These are phyloP conservation scores for Saguinus midas DNA, from an alignment of 2,113 vertebrate species.

Conservation along the genomic window DNA sequence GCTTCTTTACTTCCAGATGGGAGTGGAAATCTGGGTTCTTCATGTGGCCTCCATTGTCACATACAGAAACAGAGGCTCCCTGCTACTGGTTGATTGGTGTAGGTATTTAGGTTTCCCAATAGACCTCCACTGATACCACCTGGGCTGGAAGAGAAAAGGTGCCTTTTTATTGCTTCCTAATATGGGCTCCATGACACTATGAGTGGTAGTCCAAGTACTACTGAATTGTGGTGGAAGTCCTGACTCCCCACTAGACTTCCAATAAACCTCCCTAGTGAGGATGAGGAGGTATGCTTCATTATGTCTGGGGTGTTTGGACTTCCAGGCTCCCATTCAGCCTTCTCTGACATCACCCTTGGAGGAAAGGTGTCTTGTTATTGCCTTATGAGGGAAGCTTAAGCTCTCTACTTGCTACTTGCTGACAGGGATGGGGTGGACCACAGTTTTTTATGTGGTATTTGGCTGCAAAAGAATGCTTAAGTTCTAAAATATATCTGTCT, in stretches of 20 bases:
- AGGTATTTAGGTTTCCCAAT: neutral
- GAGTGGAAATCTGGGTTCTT: neutral
- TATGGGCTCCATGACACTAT: neutral
- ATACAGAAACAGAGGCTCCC: neutral
- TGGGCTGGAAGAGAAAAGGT: neutral
- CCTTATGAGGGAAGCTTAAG: rapidly evolving
- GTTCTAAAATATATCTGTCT: neutral
- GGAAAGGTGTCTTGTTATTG: neutral
- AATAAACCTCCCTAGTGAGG: neutral
- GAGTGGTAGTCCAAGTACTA: neutral
- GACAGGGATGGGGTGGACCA: rapidly evolving
- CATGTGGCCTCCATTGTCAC: neutral
- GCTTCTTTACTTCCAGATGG: neutral
- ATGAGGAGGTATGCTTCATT: neutral
- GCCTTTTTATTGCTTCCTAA: neutral
- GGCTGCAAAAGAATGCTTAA: neutral
- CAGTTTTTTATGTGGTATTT: neutral
- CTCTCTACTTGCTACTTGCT: neutral
- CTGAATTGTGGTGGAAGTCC: neutral
- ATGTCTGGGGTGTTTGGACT: neutral
- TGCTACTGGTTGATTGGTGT: neutral
- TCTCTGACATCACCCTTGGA: neutral
- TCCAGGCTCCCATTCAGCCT: neutral
- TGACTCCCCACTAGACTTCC: neutral
- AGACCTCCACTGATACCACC: neutral